Percentiles rank a stretch among this genome's conserved stretches.
phyloP scores from a whole-genome alignment of 2,113 vertebrate species.

The Rafetus swinhoei region DNA sequence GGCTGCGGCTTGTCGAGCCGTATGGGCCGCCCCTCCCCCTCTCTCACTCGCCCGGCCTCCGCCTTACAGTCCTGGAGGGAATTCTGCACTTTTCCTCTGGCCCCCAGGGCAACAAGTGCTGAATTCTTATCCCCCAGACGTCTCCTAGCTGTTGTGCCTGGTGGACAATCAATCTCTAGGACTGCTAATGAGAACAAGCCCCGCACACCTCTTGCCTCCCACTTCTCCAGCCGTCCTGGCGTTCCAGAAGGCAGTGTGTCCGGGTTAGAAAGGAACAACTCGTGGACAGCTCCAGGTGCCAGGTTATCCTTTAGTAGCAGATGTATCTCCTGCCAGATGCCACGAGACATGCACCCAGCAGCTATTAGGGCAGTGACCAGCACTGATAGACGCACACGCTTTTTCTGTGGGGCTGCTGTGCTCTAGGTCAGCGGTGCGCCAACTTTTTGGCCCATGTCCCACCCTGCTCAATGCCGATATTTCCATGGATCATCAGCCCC shows the following conservation, averaged over 20 bases:
- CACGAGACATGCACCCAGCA: neutral
- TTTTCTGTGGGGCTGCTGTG: neutral
- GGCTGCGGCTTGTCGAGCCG: conserved; percentile 36
- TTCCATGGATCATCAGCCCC: too few species aligned
- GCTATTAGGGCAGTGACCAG: neutral
- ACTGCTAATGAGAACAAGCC: neutral
- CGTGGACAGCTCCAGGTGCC: neutral
- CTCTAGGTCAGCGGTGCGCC: neutral
- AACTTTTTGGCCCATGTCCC: too few species aligned
- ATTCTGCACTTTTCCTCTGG: too few species aligned
- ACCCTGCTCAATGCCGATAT: too few species aligned
- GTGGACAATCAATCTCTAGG: neutral
- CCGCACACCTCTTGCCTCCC: neutral
- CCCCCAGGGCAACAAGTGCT: too few species aligned
- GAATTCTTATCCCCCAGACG: neutral
- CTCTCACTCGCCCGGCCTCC: neutral
- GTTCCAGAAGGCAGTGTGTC: neutral
- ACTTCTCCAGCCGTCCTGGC: neutral
- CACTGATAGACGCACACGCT: neutral
- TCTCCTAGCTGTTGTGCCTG: neutral
- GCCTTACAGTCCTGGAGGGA: neutral
- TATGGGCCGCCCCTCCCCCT: neutral
- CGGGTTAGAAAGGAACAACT: neutral
- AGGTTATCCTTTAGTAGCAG: neutral
- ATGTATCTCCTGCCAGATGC: neutral